Evolutionary conservation across 2,888 invertebrate species (phyloP).

Genomic region (Latrodectus hesperus): DNA sequence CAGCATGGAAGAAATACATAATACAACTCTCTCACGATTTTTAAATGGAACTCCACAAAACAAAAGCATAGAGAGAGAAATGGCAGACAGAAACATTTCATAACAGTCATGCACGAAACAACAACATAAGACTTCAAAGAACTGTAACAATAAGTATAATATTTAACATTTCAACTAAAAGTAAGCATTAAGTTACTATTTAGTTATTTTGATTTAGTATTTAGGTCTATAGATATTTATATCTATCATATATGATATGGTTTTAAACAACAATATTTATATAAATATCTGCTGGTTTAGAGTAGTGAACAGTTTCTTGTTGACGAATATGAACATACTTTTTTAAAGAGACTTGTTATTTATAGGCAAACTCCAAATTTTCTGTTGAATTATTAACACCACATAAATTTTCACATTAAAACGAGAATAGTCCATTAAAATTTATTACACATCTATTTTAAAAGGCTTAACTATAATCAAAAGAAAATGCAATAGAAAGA

Average conservation of each 20-base stretch:
- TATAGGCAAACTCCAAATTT: too few relatives aligned
- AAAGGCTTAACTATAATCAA: not conserved
- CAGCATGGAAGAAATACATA: conserved; percentile 43
- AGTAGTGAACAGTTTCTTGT: too few relatives aligned
- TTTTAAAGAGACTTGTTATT: too few relatives aligned
- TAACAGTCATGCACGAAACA: not conserved
- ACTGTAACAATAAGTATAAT: conserved; percentile 4
- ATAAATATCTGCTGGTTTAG: too few relatives aligned
- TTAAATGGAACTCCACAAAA: conserved; percentile 15
- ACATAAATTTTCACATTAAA: too few relatives aligned
- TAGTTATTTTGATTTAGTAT: not conserved
- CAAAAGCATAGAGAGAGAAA: conserved; percentile 7
- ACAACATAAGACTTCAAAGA: conserved; percentile 7
- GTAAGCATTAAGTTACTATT: not conserved
- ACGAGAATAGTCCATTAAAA: not conserved
- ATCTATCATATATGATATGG: not conserved
- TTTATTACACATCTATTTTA: not conserved
- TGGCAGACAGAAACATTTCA: not conserved
- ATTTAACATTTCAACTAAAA: not conserved
- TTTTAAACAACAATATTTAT: not conserved
- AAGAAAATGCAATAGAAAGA: not conserved
- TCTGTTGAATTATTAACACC: too few relatives aligned
- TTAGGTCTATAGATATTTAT: not conserved
- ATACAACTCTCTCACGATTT: conserved; percentile 33
- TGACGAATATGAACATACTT: too few relatives aligned